phyloP scores from a whole-genome alignment of 2,888 invertebrate genomes.

The Amiota communis region DNA sequence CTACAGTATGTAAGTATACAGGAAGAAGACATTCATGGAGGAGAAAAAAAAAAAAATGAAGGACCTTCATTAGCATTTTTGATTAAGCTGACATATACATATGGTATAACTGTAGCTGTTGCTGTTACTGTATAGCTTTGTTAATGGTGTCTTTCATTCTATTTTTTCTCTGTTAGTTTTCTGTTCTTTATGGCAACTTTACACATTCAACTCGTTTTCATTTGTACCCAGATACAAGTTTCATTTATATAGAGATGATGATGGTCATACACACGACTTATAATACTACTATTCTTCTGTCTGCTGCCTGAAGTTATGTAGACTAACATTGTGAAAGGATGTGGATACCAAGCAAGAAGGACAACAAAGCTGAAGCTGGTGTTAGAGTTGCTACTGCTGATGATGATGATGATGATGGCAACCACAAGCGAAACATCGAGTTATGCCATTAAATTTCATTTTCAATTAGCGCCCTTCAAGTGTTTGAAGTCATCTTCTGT shows the following conservation, averaged over 20 bases:
- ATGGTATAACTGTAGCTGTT: background rate
- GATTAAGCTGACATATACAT: slow-evolving; percentile 14
- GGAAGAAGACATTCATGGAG: background rate
- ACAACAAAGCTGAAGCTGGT: too few relatives aligned
- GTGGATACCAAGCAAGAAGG: background rate
- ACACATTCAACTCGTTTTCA: too few relatives aligned
- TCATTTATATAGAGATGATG: too few relatives aligned
- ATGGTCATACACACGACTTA: too few relatives aligned
- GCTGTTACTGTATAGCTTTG: background rate
- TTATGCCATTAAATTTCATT: slow-evolving; percentile 29
- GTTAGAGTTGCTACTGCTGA: too few relatives aligned
- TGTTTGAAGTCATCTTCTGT: slow-evolving; percentile 6
- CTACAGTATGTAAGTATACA: background rate
- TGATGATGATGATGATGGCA: background rate
- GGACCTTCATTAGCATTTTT: slow-evolving; percentile 25
- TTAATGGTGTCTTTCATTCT: background rate
- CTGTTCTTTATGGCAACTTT: too few relatives aligned
- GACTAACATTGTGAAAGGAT: background rate
- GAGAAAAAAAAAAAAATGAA: background rate
- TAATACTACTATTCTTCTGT: background rate
- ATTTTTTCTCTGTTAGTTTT: background rate
- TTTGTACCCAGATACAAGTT: too few relatives aligned
- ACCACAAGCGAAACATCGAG: slow-evolving; percentile 21
- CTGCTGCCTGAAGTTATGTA: slow-evolving; percentile 1
- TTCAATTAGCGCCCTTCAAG: slow-evolving; percentile 22